Evolutionary conservation across 2,797 vertebrate species (phyloP).

Genomic region (Rhodeus uyekii): DNA sequence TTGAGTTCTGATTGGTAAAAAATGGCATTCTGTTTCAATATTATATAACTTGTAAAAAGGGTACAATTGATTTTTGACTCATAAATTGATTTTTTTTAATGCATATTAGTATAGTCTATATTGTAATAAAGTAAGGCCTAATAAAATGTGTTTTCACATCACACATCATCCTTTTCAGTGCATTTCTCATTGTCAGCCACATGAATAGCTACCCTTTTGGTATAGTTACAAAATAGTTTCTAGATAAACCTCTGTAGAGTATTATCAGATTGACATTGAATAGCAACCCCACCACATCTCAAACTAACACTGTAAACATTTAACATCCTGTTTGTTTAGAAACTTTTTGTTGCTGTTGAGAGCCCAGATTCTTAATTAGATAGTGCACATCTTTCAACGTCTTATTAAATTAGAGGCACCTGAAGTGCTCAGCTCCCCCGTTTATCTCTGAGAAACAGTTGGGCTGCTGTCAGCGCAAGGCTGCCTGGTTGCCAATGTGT

Average conservation of each 20-base stretch:
- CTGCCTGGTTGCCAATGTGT: constrained; percentile 59
- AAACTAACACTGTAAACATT: constrained; percentile 16
- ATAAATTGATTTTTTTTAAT: too few species aligned
- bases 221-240: constrained; percentile 45
- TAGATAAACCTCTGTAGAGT: constrained; percentile 13
- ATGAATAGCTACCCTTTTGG: not conserved
- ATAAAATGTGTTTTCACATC: not conserved
- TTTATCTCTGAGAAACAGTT: constrained; percentile 77
- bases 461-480: constrained; percentile 67
- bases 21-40: not conserved
- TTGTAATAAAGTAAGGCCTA: not conserved
- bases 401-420: constrained; percentile 68
- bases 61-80: not conserved
- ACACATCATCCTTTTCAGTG: not conserved
- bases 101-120: not conserved
- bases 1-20: too few species aligned
- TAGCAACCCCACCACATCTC: constrained; percentile 27
- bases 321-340: constrained; percentile 53
- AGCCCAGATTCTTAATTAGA: constrained; percentile 72
- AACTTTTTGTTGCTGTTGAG: constrained; percentile 57
- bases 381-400: constrained; percentile 61
- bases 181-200: not conserved
- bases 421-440: constrained; percentile 60
- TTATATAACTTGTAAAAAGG: not conserved
- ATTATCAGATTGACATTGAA: not conserved